Evolutionary conservation across 2,113 vertebrate species (phyloP).

Genomic region (Sclerurus mexicanus): DNA sequence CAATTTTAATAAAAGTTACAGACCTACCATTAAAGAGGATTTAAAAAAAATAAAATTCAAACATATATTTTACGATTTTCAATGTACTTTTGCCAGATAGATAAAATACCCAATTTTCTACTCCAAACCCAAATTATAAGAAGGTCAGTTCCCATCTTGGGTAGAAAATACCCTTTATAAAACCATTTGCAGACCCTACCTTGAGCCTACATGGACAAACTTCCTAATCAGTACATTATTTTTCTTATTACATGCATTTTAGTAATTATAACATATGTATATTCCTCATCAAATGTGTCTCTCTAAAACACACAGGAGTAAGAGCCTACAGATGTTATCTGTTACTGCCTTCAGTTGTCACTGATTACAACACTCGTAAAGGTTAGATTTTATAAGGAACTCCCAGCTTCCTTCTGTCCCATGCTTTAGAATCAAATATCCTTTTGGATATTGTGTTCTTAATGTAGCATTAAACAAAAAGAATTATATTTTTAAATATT

Average conservation of each 20-base stretch:
- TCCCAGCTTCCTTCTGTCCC: not conserved
- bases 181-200: not conserved
- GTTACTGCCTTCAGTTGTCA: not conserved
- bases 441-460: not conserved
- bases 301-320: not conserved
- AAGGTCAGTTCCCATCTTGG: not conserved
- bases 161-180: not conserved
- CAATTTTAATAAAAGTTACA: constrained; percentile 54
- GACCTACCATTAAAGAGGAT: not conserved
- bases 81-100: not conserved
- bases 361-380: not conserved
- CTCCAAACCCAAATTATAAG: not conserved
- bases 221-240: not conserved
- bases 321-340: not conserved
- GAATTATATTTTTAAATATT: not conserved
- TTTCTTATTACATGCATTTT: not conserved
- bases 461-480: not conserved
- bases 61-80: not conserved
- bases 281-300: not conserved
- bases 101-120: not conserved
- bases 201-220: not conserved
- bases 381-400: not conserved
- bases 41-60: not conserved
- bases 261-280: not conserved
- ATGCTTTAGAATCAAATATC: not conserved